Evolutionary conservation across 2,113 vertebrate species (phyloP).

Genomic region (Atherinomorus stipes): DNA sequence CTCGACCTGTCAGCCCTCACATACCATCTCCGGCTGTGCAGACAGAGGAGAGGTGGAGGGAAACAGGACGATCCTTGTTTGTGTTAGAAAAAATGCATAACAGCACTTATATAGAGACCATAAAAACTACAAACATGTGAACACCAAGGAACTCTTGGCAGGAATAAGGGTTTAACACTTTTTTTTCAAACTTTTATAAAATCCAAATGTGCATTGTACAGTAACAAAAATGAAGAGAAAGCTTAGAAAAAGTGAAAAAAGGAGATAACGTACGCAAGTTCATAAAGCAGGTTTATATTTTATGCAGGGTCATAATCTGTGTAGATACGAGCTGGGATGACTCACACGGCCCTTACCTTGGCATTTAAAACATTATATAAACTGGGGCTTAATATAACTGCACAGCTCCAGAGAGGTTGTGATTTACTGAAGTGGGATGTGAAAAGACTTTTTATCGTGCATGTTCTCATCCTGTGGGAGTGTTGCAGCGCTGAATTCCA

Average conservation of each 20-base stretch:
- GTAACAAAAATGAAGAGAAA: neutral
- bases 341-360: constrained; percentile 59
- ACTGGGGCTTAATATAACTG: constrained; percentile 74
- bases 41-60: constrained; percentile 54
- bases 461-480: constrained; percentile 57
- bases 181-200: neutral
- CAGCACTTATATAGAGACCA: constrained; percentile 46
- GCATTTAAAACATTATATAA: constrained; percentile 79
- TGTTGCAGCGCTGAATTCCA: constrained; percentile 27
- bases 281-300: constrained; percentile 14
- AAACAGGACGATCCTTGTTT: constrained; percentile 48
- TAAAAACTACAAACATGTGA: constrained; percentile 18
- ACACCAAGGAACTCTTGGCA: constrained; percentile 26
- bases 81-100: constrained; percentile 32
- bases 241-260: neutral
- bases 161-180: neutral
- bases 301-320: constrained; percentile 39
- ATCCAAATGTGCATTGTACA: neutral
- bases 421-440: constrained; percentile 67
- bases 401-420: constrained; percentile 53
- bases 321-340: constrained; percentile 60
- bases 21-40: constrained; percentile 47
- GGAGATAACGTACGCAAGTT: constrained; percentile 1
- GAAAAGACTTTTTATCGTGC: constrained; percentile 50
- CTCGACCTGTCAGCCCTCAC: constrained; percentile 19